Conservation (phyloP, 2,888 invertebrate genomes). For the Catonia carolina region DNA sequence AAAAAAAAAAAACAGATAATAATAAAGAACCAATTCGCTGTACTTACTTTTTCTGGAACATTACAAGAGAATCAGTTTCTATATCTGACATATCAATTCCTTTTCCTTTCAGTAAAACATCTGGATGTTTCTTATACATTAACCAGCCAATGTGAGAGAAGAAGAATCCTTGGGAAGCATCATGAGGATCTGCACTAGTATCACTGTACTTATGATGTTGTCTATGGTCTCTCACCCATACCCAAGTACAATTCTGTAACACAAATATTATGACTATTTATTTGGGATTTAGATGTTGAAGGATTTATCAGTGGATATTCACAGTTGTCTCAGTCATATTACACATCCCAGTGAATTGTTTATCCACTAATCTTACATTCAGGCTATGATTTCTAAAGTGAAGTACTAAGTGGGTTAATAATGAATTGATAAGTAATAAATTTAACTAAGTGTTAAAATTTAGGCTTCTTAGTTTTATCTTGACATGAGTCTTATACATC, state of each 20-base stretch:
- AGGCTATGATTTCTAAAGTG: too few species aligned
- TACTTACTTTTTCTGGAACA: conserved; percentile 66
- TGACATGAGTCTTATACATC: too few species aligned
- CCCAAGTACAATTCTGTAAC: conserved; percentile 60
- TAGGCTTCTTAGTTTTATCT: too few species aligned
- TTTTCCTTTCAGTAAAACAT: conserved; percentile 58
- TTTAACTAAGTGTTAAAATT: too few species aligned
- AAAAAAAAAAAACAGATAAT: too few species aligned
- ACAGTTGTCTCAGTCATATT: not conserved
- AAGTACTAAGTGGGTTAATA: too few species aligned
- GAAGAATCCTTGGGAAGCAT: conserved; percentile 74
- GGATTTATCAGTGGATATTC: too few species aligned
- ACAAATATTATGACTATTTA: not conserved
- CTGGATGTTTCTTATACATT: conserved; percentile 69
- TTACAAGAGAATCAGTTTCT: conserved; percentile 60
- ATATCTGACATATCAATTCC: conserved; percentile 71
- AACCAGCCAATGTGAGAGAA: conserved; percentile 86
- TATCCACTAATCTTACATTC: not conserved
- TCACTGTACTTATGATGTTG: conserved; percentile 73
- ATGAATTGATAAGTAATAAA: too few species aligned
- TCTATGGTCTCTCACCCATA: conserved; percentile 75
- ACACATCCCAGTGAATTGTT: not conserved
- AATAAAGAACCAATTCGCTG: too few species aligned
- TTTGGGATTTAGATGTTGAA: not conserved
- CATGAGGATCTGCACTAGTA: conserved; percentile 73